phyloP scores from a whole-genome alignment of 2,797 vertebrate species.

The Rhinatrema bivittatum region DNA sequence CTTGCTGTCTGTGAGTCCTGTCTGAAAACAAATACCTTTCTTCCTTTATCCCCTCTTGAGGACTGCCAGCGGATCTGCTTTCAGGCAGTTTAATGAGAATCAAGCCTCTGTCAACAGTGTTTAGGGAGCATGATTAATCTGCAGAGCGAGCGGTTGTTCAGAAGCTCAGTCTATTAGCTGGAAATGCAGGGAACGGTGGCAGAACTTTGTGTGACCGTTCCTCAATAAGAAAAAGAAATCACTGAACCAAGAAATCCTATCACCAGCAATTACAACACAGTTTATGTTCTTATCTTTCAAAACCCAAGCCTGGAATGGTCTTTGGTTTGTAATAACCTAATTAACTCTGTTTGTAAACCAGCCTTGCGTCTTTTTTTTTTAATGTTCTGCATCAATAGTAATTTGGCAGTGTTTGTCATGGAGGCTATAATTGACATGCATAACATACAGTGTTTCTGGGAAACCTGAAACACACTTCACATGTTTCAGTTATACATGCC shows the following conservation, averaged over 20 bases:
- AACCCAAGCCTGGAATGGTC: slow-evolving; percentile 3
- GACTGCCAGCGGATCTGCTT: slow-evolving; percentile 38
- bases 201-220: background rate
- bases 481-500: too few relatives aligned
- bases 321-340: slow-evolving; percentile 6
- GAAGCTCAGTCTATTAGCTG: slow-evolving; percentile 9
- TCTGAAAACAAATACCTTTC: slow-evolving; percentile 49
- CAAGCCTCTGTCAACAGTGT: slow-evolving; percentile 34
- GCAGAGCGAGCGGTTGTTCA: slow-evolving; percentile 12
- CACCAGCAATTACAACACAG: slow-evolving; percentile 1
- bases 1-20: slow-evolving; percentile 41
- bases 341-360: too few relatives aligned
- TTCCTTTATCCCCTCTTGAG: slow-evolving; percentile 47
- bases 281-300: background rate
- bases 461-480: too few relatives aligned
- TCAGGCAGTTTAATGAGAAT: slow-evolving; percentile 50
- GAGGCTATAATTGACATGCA: too few relatives aligned
- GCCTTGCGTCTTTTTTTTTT: too few relatives aligned
- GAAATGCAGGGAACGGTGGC: slow-evolving; percentile 2
- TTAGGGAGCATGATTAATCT: slow-evolving; percentile 47
- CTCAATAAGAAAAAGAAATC: slow-evolving; percentile 4
- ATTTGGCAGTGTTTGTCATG: too few relatives aligned
- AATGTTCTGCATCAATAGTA: too few relatives aligned
- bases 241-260: slow-evolving; percentile 1
- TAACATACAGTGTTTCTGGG: too few relatives aligned